A percentile compares a stretch with the other conserved stretches of the same genome.
Conservation (phyloP, 2,888 invertebrate genomes). For the Hirudinaria manillensis region DNA sequence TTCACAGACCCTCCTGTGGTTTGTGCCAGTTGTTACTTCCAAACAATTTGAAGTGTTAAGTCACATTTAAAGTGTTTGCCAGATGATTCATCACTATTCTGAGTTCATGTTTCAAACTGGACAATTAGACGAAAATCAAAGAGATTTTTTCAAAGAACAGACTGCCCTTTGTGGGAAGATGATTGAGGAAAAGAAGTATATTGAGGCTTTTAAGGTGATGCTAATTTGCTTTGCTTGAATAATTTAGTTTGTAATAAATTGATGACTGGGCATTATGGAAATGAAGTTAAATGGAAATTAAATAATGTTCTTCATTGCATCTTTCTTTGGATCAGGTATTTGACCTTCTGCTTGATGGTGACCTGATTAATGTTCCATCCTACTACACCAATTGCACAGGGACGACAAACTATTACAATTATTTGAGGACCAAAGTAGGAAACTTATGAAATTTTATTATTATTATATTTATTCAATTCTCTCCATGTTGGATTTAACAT, state of each 20-base stretch:
- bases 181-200: constrained; percentile 56
- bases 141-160: constrained; percentile 44
- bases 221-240: not conserved
- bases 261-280: not conserved
- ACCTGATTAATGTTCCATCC: constrained; percentile 44
- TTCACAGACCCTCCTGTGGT: constrained; percentile 50
- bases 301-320: not conserved
- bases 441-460: not conserved
- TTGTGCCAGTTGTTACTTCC: constrained; percentile 32
- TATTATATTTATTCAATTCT: not conserved
- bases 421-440: constrained; percentile 44
- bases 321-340: constrained; percentile 22
- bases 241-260: not conserved
- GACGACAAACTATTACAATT: constrained; percentile 49
- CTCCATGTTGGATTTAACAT: no score
- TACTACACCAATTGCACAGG: constrained; percentile 50
- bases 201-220: constrained; percentile 45
- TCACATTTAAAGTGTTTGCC: not conserved
- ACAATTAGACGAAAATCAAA: constrained; percentile 45
- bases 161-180: constrained; percentile 41
- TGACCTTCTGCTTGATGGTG: constrained; percentile 49
- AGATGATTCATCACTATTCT: constrained; percentile 53
- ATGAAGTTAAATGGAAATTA: not conserved
- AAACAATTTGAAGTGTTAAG: not conserved
- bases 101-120: constrained; percentile 54